Evolutionary conservation across 2,797 vertebrate genomes (phyloP), one percentile per base, ranked within the genome.

Genomic region (Limosa lapponica): DNA sequence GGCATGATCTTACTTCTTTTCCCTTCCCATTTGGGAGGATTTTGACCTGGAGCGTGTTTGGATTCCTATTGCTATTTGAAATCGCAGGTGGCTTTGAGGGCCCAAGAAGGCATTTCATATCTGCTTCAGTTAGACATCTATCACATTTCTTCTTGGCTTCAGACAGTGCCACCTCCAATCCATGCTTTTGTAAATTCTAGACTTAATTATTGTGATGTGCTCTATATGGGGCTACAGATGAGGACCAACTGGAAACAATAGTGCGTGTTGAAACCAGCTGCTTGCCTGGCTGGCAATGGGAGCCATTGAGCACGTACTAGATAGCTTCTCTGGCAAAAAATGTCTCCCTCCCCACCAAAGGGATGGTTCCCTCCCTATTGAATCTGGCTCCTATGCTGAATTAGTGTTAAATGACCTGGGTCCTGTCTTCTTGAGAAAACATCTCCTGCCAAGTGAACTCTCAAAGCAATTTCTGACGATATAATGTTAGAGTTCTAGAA

Each of bases 201-300:
- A 85, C 69, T 95, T 97, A 95, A 96, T 96, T 96, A 95, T 93
- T 95, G 72, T 96, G 93, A 96, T 96, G 88, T 90, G 94, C 94
- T 92, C 88, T 95, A 54, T 78, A 85, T 85, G 94, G 49, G 74
- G 92, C 89, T 95, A 94, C 92, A 95, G 93, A 94, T 89, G 93
- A 97, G 84, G 78, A 92, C 92, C 95, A 96, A 96, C 88, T 94
- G 96, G 95, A 97, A 96, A 96, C 93, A 96, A 95, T 77, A 95
- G 86, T 52, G 93, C 81, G 14, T 96, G 96, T 80, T 95, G 95
- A 97, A 95, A 96, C 88, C 95, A 97, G 93, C 83, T 96, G 95
- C 95, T 94, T 92, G 74, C 88, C 90, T 95, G 81, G 78, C 89
- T 95, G 93, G 90, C 94, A 89, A 36, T 0, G 2, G 32, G 49